Evolutionary conservation across 2,113 vertebrate genomes (phyloP).

Genomic region (Vidua chalybeata): DNA sequence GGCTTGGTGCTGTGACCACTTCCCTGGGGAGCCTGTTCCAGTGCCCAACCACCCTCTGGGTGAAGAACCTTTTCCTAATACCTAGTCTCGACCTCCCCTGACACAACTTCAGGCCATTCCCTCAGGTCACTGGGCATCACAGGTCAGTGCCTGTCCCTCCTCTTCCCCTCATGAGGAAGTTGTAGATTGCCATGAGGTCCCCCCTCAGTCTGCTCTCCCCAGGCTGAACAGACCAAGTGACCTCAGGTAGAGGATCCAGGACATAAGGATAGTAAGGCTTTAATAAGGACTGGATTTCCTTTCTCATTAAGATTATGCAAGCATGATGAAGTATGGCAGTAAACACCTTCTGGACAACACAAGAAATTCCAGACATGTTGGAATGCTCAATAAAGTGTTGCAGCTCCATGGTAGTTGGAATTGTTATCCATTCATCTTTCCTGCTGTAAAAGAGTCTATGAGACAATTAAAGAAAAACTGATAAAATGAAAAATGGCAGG

Average conservation of each 20-base stretch:
- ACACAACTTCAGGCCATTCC: background rate
- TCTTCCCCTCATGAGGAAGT: background rate
- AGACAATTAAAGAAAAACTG: background rate
- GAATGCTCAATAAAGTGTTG: background rate
- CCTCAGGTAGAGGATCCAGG: background rate
- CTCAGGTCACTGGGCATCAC: accelerated
- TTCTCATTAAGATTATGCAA: background rate
- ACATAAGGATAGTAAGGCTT: background rate
- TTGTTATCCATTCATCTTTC: background rate
- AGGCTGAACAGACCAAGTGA: background rate
- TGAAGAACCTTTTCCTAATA: background rate
- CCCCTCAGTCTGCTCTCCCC: background rate
- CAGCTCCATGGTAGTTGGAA: background rate
- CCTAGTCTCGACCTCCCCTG: background rate
- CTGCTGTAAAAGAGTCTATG: background rate
- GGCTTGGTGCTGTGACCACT: background rate
- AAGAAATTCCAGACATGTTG: background rate
- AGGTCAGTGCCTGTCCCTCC: background rate
- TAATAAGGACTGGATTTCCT: background rate
- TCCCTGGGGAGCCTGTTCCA: background rate
- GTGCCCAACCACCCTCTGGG: background rate
- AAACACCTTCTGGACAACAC: background rate
- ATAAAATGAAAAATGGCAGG: background rate
- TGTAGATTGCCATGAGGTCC: background rate
- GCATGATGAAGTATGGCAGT: background rate